These are phyloP conservation scores for Nesometra sesokonis DNA, from an alignment of 35 echinoderm and acorn worm species.

Conservation along the genomic window DNA sequence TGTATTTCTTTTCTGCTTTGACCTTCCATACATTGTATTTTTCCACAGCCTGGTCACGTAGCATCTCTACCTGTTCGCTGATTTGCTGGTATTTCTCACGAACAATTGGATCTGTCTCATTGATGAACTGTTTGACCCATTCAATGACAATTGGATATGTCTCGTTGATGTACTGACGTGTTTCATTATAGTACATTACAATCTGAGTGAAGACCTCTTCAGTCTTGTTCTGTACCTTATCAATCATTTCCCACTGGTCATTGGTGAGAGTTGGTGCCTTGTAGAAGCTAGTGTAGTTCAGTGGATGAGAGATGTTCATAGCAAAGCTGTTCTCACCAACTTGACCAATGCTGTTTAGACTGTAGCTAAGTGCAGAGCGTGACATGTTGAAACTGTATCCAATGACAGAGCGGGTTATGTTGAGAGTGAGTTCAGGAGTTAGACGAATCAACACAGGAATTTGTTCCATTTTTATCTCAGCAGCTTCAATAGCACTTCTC, in stretches of 20 bases:
- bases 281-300: conserved; percentile 88
- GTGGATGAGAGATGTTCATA: conserved; percentile 80
- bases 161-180: conserved; percentile 2
- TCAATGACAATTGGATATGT: background rate
- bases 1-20: background rate
- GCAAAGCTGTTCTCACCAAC: conserved; percentile 71
- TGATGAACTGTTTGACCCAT: background rate
- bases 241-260: conserved; percentile 31
- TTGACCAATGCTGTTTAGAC: background rate
- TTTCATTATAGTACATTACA: background rate
- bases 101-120: background rate
- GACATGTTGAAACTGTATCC: background rate
- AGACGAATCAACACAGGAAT: background rate
- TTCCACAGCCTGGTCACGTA: background rate
- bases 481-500: conserved; percentile 4
- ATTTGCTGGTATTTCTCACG: background rate
- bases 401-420: background rate
- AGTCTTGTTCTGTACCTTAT: background rate
- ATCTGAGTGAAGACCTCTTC: background rate
- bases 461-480: background rate
- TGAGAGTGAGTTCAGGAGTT: background rate
- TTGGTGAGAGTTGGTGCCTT: conserved; percentile 52
- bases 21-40: background rate
- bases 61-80: background rate
- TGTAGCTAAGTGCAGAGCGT: background rate